These are phyloP conservation scores for Telmatochromis brachygnathus DNA, from an alignment of 2,113 vertebrate genomes.

Conservation along the genomic window DNA sequence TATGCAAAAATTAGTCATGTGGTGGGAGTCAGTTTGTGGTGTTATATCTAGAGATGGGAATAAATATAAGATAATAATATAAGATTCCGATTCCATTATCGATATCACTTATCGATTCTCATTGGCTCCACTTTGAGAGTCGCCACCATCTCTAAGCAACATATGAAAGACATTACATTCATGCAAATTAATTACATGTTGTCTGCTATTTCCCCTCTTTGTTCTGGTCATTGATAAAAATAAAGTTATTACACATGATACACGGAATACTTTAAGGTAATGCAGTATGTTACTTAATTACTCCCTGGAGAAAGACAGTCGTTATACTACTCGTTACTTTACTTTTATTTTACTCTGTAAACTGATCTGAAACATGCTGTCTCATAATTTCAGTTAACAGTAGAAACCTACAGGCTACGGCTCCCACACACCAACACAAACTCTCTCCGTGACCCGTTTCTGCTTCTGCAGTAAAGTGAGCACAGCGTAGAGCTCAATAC, in stretches of 20 bases:
- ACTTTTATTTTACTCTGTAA: not conserved
- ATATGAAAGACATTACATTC: not conserved
- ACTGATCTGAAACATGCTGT: not conserved
- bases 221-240: not conserved
- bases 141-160: not conserved
- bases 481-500: not conserved
- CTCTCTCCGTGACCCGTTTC: rapidly evolving
- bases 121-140: not conserved
- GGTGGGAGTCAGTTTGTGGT: not conserved
- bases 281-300: not conserved
- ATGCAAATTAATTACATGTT: not conserved
- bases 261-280: not conserved
- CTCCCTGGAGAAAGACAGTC: not conserved
- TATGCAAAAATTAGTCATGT: not conserved
- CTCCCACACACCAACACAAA: not conserved
- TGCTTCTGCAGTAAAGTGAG: not conserved
- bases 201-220: not conserved
- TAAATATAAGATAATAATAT: not conserved
- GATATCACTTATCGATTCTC: not conserved
- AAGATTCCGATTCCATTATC: not conserved
- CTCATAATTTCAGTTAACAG: not conserved
- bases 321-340: not conserved
- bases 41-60: not conserved
- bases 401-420: not conserved
- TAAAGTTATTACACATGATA: rapidly evolving